Conservation (phyloP, 2,797 vertebrate genomes). For the Rhabdophis nuchalis region DNA sequence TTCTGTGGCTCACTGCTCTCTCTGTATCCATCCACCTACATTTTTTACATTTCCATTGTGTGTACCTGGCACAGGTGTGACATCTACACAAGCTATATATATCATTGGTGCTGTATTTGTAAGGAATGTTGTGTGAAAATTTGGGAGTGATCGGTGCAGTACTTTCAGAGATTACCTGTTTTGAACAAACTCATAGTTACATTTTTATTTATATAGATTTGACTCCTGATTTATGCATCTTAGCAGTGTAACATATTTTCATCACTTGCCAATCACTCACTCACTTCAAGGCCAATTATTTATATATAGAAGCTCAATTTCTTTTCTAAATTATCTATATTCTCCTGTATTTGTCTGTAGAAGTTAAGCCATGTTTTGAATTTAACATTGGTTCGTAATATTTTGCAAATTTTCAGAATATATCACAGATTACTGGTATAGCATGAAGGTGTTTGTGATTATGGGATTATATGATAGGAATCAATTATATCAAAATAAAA, state of each 20-base stretch:
- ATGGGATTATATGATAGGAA: not conserved
- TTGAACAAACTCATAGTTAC: no score
- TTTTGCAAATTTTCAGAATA: not conserved
- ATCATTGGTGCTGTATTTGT: no score
- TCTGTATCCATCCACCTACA: no score
- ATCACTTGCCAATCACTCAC: not conserved
- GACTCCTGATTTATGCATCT: slow-evolving; percentile 77
- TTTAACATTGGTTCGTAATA: not conserved
- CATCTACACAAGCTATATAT: no score
- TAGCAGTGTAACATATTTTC: slow-evolving; percentile 37
- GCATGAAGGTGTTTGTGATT: not conserved
- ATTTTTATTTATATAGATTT: no score
- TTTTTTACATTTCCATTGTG: no score
- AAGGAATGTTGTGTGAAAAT: no score
- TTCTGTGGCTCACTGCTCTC: no score
- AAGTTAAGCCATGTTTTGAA: not conserved
- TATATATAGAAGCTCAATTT: slow-evolving; percentile 49
- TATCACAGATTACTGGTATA: not conserved
- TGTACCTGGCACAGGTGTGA: no score
- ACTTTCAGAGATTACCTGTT: no score
- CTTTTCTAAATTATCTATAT: not conserved
- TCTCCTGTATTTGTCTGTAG: not conserved
- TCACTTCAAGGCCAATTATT: slow-evolving; percentile 62
- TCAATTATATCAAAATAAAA: not conserved
- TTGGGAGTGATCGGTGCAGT: no score